phyloP scores from a whole-genome alignment of 2,113 vertebrate species.

The Hydropotes inermis region DNA sequence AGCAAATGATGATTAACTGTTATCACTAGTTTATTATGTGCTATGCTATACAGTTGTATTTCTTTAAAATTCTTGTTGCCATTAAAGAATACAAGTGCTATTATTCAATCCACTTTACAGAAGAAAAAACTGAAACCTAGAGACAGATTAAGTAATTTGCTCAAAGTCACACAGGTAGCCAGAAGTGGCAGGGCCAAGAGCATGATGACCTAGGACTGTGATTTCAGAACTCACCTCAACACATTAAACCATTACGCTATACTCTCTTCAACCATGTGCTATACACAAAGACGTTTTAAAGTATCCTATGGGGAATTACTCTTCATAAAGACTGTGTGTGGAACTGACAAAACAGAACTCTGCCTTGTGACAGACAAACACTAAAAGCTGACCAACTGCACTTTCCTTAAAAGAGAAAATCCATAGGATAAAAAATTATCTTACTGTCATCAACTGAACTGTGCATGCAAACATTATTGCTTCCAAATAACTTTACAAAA shows the following conservation, averaged over 20 bases:
- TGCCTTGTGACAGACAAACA: background rate
- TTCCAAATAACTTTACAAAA: background rate
- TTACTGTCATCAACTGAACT: background rate
- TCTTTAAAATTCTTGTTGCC: background rate
- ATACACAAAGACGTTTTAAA: background rate
- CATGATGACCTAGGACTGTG: background rate
- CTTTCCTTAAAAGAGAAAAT: background rate
- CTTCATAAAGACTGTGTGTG: background rate
- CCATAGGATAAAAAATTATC: background rate
- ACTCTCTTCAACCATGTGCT: background rate
- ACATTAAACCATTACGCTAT: background rate
- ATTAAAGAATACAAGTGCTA: background rate
- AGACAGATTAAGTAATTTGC: background rate
- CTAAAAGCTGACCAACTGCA: background rate
- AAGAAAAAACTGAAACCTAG: slow-evolving; percentile 19
- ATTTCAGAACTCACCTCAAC: background rate
- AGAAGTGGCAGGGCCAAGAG: background rate
- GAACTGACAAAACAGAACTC: background rate
- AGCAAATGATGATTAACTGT: background rate
- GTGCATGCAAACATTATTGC: background rate
- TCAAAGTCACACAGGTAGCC: background rate
- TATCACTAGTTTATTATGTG: background rate
- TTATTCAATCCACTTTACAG: slow-evolving; percentile 28
- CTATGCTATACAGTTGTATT: background rate
- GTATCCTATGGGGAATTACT: background rate